phyloP scores from a whole-genome alignment of 2,113 vertebrate genomes.

The Callipepla californica region DNA sequence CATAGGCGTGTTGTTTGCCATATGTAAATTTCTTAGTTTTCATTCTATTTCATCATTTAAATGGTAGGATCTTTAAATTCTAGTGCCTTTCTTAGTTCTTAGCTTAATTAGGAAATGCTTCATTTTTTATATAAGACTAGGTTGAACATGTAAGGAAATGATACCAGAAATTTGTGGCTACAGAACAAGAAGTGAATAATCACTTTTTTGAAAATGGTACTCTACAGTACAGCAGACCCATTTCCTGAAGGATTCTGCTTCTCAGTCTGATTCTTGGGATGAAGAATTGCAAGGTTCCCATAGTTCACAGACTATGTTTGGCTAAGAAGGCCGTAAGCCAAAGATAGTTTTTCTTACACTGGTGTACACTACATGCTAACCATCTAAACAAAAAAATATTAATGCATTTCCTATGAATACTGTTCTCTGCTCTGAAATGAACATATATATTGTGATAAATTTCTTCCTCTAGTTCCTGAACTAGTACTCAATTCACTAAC shows the following conservation, averaged over 20 bases:
- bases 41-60: neutral
- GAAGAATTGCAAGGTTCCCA: neutral
- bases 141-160: neutral
- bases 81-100: neutral
- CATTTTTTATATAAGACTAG: neutral
- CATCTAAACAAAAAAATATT: neutral
- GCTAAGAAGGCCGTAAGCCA: neutral
- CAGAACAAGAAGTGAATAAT: rapidly evolving
- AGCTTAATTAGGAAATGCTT: neutral
- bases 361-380: neutral
- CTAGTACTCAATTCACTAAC: constrained; percentile 25
- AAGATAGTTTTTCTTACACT: neutral
- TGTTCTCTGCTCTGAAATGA: constrained; percentile 4
- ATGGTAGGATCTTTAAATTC: neutral
- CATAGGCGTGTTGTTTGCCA: neutral
- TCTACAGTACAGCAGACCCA: neutral
- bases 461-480: constrained; percentile 27
- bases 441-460: neutral
- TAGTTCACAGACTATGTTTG: neutral
- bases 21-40: neutral
- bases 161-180: neutral
- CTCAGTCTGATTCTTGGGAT: neutral
- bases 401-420: neutral
- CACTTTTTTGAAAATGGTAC: neutral
- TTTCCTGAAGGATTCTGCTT: neutral